Evolutionary conservation across 2,888 invertebrate genomes (phyloP), one percentile per base, ranked within the genome.

Genomic region (Erebia aethiops): DNA sequence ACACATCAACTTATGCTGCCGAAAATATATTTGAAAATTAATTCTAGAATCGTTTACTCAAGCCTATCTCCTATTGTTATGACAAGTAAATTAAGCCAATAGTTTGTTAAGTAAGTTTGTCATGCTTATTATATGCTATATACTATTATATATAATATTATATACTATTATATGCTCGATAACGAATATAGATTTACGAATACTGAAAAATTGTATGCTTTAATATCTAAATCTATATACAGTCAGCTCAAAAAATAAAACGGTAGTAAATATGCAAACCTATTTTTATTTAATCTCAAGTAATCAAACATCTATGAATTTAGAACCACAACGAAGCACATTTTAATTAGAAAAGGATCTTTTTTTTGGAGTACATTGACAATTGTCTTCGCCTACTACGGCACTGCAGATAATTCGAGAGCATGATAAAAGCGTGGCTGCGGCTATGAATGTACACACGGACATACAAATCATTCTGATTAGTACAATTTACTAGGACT

Each of bases 1-100:
- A 77, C 82, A 80, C 90, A 94, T 82, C 2, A 91, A 77, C 73
- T 91, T 90, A 78, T 90, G 89, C 92, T 92, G 87, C 49, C 74
- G 75, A 76, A 68, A 62, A 61, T 43, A 46, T 16, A 43, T 69
- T 66, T n/a, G 26, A 35, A 51, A 43, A 43, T 71, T 77, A 43
- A 60, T 26, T 21, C 35, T 35, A 35, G n/a, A n/a, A 35, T 7
- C 35, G 35, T 35, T 35, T 7, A 35, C 7, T 35, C 35, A 35
- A 35, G 5, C 7, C 0, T 52, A 16, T 8, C 52, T 10, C 9
- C 9, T 54, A 51, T 51, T 51, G 46, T 35, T 7, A 7, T 35
- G 35, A n/a, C 7, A 5, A n/a, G 14, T n/a, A n/a, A 35, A n/a
- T n/a, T n/a, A n/a, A 35, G 35, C n/a, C 43, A 43, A 1, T 11